Base-by-base conservation (phyloP, 2,797 vertebrate species). In the Huso huso region DNA sequence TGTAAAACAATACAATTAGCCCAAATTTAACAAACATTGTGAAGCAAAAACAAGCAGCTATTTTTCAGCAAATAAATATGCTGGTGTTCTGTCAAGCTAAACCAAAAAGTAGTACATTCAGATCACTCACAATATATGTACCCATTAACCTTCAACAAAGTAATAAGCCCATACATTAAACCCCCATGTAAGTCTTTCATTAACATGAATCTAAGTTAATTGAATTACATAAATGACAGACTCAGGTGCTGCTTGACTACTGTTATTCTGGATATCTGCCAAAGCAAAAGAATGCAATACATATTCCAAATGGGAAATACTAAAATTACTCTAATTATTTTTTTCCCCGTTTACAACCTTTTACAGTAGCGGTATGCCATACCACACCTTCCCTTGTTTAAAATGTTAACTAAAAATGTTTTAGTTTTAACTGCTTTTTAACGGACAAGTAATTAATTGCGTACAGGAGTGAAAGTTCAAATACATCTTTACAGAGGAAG, bases 141-240 rank as follows among this genome's bases (percentile, higher is more conserved):
- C 23, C 58, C 67, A 73, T 72, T 77, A 76, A 74, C 65, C 55
- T 68, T 66, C 63, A 71, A 53, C 49, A 79, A 79, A 82, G 76
- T 79, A 87, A 87, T 81, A 82, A 84, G 79, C 74, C 74, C 67
- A 80, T 67, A 85, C 80, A 83, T 81, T 81, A 83, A 59, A 53
- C 66, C 70, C 50, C 70, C 65, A 12, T 58, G 12, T 69, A 61
- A 67, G 81, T 81, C 82, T 81, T 85, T 83, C 69, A 79, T 84
- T 82, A 84, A 78, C 75, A 84, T 84, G 82, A 79, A 83, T 81
- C 75, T 78, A 74, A 86, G 83, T 82, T 76, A 82, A 80, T 81
- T 70, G 81, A 51, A 78, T 77, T 79, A 72, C 72, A 50, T 74
- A 84, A 37, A 71, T 71, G 82, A 82, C 81, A 82, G 78, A 81